These are phyloP conservation scores for Mimachlamys varia DNA, from an alignment of 2,888 invertebrate genomes.

Conservation along the genomic window DNA sequence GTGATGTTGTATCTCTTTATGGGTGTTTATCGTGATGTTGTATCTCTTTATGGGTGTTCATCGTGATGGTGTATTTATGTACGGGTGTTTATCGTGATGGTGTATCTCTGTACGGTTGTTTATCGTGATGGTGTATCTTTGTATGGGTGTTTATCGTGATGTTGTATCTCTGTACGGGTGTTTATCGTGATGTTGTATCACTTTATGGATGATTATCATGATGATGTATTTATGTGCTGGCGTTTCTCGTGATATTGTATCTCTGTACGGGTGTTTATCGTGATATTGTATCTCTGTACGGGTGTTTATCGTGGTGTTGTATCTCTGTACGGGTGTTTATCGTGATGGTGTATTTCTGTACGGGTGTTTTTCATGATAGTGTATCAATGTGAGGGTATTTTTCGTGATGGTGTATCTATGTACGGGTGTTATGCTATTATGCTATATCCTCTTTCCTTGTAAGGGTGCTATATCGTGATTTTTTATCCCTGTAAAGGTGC, in stretches of 20 bases:
- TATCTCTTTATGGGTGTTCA: neutral
- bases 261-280: no score
- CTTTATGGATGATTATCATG: no score
- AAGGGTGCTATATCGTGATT: neutral
- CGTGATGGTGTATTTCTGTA: neutral
- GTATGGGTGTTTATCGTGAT: neutral
- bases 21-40: neutral
- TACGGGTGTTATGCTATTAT: neutral
- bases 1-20: neutral
- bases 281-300: no score
- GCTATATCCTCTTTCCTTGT: neutral
- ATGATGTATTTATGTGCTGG: neutral
- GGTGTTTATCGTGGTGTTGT: neutral
- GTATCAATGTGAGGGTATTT: neutral
- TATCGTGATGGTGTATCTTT: no score
- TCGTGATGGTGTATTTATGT: neutral
- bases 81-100: no score
- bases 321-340: neutral
- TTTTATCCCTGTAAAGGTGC: neutral
- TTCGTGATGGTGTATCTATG: neutral
- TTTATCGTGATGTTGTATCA: neutral
- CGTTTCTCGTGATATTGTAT: no score
- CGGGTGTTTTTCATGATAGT: neutral
- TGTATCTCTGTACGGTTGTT: no score
- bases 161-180: neutral